Conservation (phyloP, 1,140 invertebrate species). For the Araneus ventricosus region DNA sequence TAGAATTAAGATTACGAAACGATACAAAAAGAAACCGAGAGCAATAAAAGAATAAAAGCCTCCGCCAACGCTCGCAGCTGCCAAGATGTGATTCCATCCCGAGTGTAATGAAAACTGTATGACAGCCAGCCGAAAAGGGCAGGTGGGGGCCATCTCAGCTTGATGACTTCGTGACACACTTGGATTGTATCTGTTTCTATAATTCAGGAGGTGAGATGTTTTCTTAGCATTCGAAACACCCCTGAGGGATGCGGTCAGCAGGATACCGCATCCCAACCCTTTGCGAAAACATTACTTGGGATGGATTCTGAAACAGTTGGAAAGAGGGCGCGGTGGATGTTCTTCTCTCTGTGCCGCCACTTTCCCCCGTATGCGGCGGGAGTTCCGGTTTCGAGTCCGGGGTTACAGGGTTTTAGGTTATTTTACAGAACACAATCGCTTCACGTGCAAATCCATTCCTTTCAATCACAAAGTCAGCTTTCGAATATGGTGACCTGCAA, state of each 20-base stretch:
- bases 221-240: background rate
- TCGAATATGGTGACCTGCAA: too few species aligned
- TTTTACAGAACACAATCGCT: background rate
- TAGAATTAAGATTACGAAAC: background rate
- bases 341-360: background rate
- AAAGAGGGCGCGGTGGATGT: background rate
- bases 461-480: background rate
- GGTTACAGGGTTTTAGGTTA: conserved; percentile 1
- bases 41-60: background rate
- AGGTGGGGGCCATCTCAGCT: background rate
- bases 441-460: background rate
- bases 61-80: background rate
- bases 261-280: conserved; percentile 5
- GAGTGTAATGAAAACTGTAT: background rate
- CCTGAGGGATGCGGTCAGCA: conserved; percentile 4
- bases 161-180: conserved; percentile 49
- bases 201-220: background rate
- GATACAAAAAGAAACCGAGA: background rate
- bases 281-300: conserved; percentile 5
- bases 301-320: background rate
- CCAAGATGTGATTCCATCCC: background rate
- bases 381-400: conserved; percentile 14
- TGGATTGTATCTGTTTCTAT: conserved; percentile 27
- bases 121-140: background rate
- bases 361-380: background rate